Evolutionary conservation across 2,113 vertebrate genomes (phyloP).

Genomic region (Archilochus colubris): DNA sequence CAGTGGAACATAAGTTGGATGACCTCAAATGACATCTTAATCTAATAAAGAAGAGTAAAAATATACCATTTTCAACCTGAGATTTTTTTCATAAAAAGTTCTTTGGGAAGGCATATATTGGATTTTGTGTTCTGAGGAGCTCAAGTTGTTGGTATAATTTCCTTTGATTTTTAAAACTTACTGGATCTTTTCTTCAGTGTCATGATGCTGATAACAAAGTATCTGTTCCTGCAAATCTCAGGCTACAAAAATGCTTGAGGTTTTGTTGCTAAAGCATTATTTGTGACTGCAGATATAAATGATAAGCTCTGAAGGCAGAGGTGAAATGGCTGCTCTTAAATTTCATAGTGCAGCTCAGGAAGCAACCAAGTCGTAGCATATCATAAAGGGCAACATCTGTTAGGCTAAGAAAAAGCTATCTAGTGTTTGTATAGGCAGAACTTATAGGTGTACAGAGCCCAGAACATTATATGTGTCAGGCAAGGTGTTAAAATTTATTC

Average conservation of each 20-base stretch:
- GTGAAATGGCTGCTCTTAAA: background rate
- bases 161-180: background rate
- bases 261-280: background rate
- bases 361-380: background rate
- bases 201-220: background rate
- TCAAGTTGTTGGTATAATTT: background rate
- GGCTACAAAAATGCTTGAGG: background rate
- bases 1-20: background rate
- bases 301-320: background rate
- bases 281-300: background rate
- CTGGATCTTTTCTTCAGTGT: background rate
- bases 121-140: background rate
- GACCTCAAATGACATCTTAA: background rate
- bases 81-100: background rate
- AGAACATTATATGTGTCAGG: background rate
- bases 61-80: background rate
- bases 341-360: background rate
- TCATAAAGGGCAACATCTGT: background rate
- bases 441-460: background rate
- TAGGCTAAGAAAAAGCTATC: background rate
- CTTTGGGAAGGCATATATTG: background rate
- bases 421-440: background rate
- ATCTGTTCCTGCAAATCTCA: background rate
- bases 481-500: background rate
- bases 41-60: background rate